Percentiles rank a stretch among this genome's conserved stretches.
phyloP scores from a whole-genome alignment of 1,140 invertebrate species.

The Penaeus chinensis region DNA sequence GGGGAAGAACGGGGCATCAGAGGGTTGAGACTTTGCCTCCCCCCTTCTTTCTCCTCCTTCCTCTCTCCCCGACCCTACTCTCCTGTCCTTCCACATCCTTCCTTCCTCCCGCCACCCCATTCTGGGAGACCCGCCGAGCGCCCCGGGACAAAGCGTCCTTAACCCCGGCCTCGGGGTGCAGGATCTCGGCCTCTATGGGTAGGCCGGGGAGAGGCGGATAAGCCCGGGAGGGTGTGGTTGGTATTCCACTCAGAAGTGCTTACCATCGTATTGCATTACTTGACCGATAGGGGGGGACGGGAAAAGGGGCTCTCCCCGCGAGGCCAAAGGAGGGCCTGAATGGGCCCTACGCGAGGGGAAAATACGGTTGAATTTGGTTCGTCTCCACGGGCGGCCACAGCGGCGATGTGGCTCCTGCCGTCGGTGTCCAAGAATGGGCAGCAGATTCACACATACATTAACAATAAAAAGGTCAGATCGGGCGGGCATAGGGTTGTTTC shows the following conservation, averaged over 20 bases:
- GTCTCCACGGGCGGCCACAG: no score
- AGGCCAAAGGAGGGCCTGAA: neutral
- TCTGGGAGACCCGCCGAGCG: constrained; percentile 43
- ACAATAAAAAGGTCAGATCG: constrained; percentile 63
- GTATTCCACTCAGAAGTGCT: constrained; percentile 55
- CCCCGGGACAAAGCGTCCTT: constrained; percentile 21
- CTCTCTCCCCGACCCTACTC: constrained; percentile 30
- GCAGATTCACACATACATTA: constrained; percentile 63
- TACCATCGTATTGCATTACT: constrained; percentile 62
- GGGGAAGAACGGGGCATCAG: no score
- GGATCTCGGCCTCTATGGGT: constrained; percentile 15
- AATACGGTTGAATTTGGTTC: constrained; percentile 13
- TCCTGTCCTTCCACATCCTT: constrained; percentile 54
- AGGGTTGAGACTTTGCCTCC: no score
- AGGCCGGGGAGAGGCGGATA: constrained; percentile 17
- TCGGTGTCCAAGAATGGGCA: constrained; percentile 61
- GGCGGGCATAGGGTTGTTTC: constrained; percentile 60
- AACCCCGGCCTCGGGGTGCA: constrained; percentile 4
- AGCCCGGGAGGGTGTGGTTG: constrained; percentile 1
- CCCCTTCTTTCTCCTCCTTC: neutral
- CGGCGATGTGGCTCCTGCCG: neutral
- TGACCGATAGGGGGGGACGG: constrained; percentile 55
- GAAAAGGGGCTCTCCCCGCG: constrained; percentile 37
- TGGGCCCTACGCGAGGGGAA: neutral
- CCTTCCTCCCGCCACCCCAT: constrained; percentile 46